A percentile compares a stretch with the other conserved stretches of the same genome.
Conservation (phyloP, 2,888 invertebrate species). For the Ectemnius continuus region DNA sequence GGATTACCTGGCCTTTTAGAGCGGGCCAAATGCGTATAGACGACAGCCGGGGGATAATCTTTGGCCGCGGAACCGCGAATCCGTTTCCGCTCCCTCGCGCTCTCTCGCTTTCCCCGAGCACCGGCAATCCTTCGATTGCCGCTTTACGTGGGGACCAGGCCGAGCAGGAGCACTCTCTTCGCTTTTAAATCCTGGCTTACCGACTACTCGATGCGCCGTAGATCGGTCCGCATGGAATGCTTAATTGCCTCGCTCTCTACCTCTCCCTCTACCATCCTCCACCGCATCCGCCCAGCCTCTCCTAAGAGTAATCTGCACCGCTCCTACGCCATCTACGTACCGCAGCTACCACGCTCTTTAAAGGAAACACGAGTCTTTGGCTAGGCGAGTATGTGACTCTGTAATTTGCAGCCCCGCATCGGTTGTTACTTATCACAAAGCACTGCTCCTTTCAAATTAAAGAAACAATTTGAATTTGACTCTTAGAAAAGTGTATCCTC, state of each 20-base stretch:
- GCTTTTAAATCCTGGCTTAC: slow-evolving; percentile 31
- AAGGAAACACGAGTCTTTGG: too few species aligned
- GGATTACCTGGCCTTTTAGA: slow-evolving; percentile 63
- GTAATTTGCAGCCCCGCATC: too few species aligned
- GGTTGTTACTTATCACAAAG: too few species aligned
- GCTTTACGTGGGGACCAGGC: slow-evolving; percentile 21
- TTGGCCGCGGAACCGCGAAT: slow-evolving; percentile 61
- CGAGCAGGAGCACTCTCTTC: slow-evolving; percentile 16
- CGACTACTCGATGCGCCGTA: slow-evolving; percentile 26
- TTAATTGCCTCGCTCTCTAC: slow-evolving; percentile 13
- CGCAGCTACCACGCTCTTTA: too few species aligned
- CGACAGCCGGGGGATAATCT: slow-evolving; percentile 58
- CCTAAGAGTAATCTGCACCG: neutral
- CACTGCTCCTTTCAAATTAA: too few species aligned
- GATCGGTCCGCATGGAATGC: slow-evolving; percentile 12
- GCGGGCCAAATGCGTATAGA: slow-evolving; percentile 53
- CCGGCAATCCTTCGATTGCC: slow-evolving; percentile 32
- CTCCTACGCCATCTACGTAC: too few species aligned
- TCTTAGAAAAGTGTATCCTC: too few species aligned
- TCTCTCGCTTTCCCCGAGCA: slow-evolving; percentile 27
- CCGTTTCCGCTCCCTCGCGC: slow-evolving; percentile 46
- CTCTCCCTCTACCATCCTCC: neutral
- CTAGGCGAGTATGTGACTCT: too few species aligned
- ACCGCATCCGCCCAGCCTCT: neutral
- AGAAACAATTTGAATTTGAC: too few species aligned